These are phyloP conservation scores for Phoxinus phoxinus DNA, from an alignment of 2,113 vertebrate species.

Conservation along the genomic window DNA sequence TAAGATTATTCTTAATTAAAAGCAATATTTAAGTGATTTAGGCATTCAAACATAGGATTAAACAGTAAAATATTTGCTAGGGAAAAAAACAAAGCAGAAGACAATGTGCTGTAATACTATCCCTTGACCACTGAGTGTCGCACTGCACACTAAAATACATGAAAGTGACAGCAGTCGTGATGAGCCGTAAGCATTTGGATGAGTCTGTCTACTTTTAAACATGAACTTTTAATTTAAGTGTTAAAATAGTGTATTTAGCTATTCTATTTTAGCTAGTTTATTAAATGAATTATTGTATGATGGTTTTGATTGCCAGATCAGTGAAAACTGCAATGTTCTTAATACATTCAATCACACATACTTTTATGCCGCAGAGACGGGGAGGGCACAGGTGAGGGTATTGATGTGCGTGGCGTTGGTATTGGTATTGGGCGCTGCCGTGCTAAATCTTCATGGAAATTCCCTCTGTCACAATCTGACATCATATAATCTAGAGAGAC, in stretches of 20 bases:
- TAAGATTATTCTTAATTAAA: background rate
- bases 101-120: background rate
- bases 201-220: background rate
- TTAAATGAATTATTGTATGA: background rate
- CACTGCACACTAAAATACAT: slow-evolving; percentile 4
- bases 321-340: too few relatives aligned
- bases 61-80: background rate
- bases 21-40: background rate
- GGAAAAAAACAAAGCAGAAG: background rate
- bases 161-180: background rate
- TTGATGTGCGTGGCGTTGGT: slow-evolving; percentile 80
- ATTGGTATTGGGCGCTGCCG: slow-evolving; percentile 78
- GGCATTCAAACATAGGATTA: background rate
- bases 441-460: slow-evolving; percentile 78
- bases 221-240: background rate
- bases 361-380: slow-evolving; percentile 89
- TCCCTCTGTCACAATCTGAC: slow-evolving; percentile 78
- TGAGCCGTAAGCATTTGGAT: background rate
- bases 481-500: slow-evolving; percentile 83
- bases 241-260: background rate
- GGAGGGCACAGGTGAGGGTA: slow-evolving; percentile 83
- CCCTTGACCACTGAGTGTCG: background rate
- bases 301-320: background rate
- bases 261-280: background rate
- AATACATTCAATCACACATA: slow-evolving; percentile 67